Percentiles rank a stretch among this genome's conserved stretches.
Evolutionary conservation across 2,113 vertebrate genomes (phyloP).

Genomic region (Taurulus bubalis): DNA sequence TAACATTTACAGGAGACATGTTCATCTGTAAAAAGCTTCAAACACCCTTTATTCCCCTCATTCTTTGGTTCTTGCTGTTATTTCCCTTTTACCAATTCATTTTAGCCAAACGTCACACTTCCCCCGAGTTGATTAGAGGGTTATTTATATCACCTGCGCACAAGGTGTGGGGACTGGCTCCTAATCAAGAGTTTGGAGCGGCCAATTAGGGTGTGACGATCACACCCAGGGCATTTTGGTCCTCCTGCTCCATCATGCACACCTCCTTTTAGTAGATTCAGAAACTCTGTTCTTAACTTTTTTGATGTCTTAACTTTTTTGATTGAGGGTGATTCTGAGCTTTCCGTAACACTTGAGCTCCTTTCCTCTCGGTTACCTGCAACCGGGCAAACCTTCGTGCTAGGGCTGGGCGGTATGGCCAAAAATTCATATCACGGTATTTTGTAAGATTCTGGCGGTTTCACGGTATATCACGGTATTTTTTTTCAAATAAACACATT

Average conservation of each 20-base stretch:
- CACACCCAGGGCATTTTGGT: neutral
- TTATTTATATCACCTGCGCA: neutral
- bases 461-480: too few species aligned
- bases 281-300: neutral
- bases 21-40: neutral
- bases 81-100: neutral
- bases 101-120: neutral
- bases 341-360: neutral
- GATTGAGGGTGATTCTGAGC: neutral
- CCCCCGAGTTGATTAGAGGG: neutral
- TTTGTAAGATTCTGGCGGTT: too few species aligned
- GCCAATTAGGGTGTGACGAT: neutral
- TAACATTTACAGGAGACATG: neutral
- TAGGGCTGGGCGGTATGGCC: too few species aligned
- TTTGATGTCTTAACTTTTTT: neutral
- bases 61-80: neutral
- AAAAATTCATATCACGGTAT: too few species aligned
- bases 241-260: neutral
- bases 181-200: neutral
- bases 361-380: neutral
- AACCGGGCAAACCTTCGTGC: neutral
- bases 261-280: neutral
- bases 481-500: too few species aligned
- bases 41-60: neutral
- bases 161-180: neutral